A percentile compares a stretch with the other conserved stretches of the same genome.
Evolutionary conservation across 2,888 invertebrate species (phyloP).

Genomic region (Drosophila formosana): DNA sequence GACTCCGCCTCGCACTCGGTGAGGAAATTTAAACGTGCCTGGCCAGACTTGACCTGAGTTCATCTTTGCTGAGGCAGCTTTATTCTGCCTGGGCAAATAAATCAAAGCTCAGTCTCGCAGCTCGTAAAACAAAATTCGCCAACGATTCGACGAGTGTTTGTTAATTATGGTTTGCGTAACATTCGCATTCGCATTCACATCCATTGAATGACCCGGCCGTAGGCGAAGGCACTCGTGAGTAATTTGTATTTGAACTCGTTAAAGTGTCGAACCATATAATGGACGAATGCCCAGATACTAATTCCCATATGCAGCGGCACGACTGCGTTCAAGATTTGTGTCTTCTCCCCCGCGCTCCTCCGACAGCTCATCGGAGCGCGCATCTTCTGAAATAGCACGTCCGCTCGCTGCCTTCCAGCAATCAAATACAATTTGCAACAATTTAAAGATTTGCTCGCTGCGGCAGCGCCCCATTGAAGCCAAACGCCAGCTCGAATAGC

Average conservation of each 20-base stretch:
- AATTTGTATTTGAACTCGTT: constrained; percentile 78
- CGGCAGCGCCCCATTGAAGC: constrained; percentile 54
- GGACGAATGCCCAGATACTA: constrained; percentile 54
- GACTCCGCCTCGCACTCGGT: neutral
- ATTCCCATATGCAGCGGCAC: constrained; percentile 70
- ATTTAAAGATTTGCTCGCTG: constrained; percentile 65
- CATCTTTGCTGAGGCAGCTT: constrained; percentile 5
- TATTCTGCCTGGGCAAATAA: constrained; percentile 61
- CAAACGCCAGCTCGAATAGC: constrained; percentile 71
- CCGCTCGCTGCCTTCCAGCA: constrained; percentile 48
- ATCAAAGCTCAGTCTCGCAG: constrained; percentile 56
- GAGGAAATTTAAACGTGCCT: constrained; percentile 20
- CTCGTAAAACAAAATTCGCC: constrained; percentile 69
- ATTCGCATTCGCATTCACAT: constrained; percentile 42
- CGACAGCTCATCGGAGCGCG: constrained; percentile 17
- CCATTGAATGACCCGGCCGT: constrained; percentile 27
- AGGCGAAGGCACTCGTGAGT: constrained; percentile 61
- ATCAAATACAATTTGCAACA: constrained; percentile 76
- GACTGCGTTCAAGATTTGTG: constrained; percentile 53
- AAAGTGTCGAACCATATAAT: constrained; percentile 72
- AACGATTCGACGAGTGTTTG: constrained; percentile 68
- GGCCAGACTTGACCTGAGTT: constrained; percentile 5
- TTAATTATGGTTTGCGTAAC: constrained; percentile 78
- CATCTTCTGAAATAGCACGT: constrained; percentile 76
- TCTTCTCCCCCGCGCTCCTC: constrained; percentile 28